Percentiles rank a stretch among this genome's conserved stretches.
Conservation (phyloP, 1,140 invertebrate genomes). For the Hycleus phaleratus region DNA sequence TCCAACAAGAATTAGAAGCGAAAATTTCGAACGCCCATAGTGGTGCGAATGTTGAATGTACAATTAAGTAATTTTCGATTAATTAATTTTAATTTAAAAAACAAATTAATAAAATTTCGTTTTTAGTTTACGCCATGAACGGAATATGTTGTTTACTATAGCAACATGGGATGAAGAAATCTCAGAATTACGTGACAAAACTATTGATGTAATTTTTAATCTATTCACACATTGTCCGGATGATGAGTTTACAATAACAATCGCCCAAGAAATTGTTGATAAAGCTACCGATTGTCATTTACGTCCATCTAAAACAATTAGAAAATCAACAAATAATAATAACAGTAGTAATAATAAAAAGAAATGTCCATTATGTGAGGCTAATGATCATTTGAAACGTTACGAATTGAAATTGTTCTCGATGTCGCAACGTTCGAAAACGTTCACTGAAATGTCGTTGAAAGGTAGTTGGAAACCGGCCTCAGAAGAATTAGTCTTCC, state of each 20-base stretch:
- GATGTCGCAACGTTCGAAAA: slow-evolving; percentile 19
- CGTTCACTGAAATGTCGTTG: slow-evolving; percentile 22
- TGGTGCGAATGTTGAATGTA: not conserved
- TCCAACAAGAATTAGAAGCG: slow-evolving; percentile 7
- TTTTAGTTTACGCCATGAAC: too few species aligned
- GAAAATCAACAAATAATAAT: slow-evolving; percentile 21
- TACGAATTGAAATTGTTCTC: slow-evolving; percentile 50
- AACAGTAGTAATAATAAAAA: slow-evolving; percentile 7
- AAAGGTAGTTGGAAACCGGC: slow-evolving; percentile 44
- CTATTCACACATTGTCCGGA: slow-evolving; percentile 17
- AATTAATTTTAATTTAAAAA: not conserved
- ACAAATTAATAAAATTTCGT: not conserved
- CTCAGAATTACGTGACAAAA: not conserved
- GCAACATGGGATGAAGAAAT: slow-evolving; percentile 4
- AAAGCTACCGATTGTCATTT: slow-evolving; percentile 61
- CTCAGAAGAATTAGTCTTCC: slow-evolving; percentile 50
- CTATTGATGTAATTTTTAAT: not conserved
- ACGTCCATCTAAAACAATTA: slow-evolving; percentile 31
- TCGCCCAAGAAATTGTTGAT: slow-evolving; percentile 43
- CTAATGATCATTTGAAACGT: slow-evolving; percentile 44
- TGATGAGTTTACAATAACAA: slow-evolving; percentile 22
- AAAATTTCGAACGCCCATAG: not conserved
- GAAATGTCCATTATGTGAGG: slow-evolving; percentile 45
- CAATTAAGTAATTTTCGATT: not conserved
- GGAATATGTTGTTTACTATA: too few species aligned